Base-by-base conservation (phyloP, 2,888 invertebrate species). In the Archaeoteleia sp. region DNA sequence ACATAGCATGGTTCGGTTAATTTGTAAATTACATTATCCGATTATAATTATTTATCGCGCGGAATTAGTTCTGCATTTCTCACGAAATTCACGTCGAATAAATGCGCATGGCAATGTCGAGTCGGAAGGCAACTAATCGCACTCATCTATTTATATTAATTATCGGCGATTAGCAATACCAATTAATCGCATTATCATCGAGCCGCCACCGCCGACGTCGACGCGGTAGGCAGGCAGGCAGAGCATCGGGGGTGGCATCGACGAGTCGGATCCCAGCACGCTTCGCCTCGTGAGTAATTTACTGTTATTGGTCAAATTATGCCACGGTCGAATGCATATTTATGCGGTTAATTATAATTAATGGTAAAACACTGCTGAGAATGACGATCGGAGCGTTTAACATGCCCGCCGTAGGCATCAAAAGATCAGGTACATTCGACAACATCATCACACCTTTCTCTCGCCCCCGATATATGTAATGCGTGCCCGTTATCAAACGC, bases 131-230 rank as follows among this genome's bases (percentile, higher is more conserved):
- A 77, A 83, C 82, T 82, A 83, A 81, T 78, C 79, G 78, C 79
- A 73, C 80, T 81, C 81, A 79, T 82, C 82, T 82, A 83, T 84
- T 85, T 84, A 84, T 84, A 85, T 85, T 84, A 84, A 84, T 84
- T 83, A 83, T 83, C 84, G 82, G 76, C 84, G 83, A 84, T 84
- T 83, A 82, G 84, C 82, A 78, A 82, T 83, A 80, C 79, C 82
- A 82, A 84, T 84, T 84, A 82, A 82, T 83, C 83, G 82, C 78
- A 84, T 84, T 84, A 83, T 81, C 82, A 78, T 79, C 71, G 78
- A 72, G 72, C 73, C 69, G 70, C 72, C 67, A 57, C 70, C 65
- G 53, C 54, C 61, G 66, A 60, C 48, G 57, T 55, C 48, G 46
- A 58, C 39, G 48, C 66, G 70, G 66, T 60, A 40, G 53, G 63